Evolutionary conservation across 2,888 invertebrate genomes (phyloP).

Genomic region (Esperia sulphurella): DNA sequence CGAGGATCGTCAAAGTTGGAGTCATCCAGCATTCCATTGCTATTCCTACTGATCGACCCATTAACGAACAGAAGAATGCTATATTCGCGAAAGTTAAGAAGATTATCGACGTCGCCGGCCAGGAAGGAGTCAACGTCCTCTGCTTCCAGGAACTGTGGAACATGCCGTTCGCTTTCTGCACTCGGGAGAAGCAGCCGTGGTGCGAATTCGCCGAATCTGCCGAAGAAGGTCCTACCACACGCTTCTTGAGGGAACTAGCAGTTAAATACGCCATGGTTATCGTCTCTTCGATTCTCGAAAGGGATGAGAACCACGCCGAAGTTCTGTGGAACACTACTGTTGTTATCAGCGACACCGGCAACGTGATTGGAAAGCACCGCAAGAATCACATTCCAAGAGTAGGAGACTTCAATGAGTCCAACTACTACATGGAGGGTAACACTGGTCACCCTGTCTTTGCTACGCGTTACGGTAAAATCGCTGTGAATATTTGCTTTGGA

Average conservation of each 20-base stretch:
- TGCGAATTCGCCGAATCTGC: constrained; percentile 98
- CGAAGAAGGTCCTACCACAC: constrained; percentile 91
- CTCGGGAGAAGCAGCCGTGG: constrained; percentile 97
- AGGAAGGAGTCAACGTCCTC: constrained; percentile 91
- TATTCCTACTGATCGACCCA: constrained; percentile 86
- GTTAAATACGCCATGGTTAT: constrained; percentile 95
- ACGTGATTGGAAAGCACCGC: constrained; percentile 95
- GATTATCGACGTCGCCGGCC: constrained; percentile 90
- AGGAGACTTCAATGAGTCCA: constrained; percentile 99
- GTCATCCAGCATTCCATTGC: constrained; percentile 93
- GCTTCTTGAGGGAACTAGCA: constrained; percentile 89
- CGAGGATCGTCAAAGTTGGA: constrained; percentile 90
- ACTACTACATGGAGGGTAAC: constrained; percentile 97
- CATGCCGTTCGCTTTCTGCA: constrained; percentile 99
- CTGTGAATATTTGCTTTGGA: constrained; percentile 98
- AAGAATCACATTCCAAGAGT: constrained; percentile 99
- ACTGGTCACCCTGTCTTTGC: constrained; percentile 97
- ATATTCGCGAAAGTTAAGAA: constrained; percentile 87
- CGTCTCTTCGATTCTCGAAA: constrained; percentile 95
- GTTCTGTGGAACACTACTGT: constrained; percentile 98
- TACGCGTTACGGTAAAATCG: constrained; percentile 93
- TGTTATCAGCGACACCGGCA: constrained; percentile 93
- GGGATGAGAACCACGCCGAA: constrained; percentile 92
- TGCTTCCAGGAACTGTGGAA: constrained; percentile 99
- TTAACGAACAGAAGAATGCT: constrained; percentile 89